These are phyloP conservation scores for Meloidogyne hapla DNA, from an alignment of 1,140 invertebrate genomes.

Conservation along the genomic window DNA sequence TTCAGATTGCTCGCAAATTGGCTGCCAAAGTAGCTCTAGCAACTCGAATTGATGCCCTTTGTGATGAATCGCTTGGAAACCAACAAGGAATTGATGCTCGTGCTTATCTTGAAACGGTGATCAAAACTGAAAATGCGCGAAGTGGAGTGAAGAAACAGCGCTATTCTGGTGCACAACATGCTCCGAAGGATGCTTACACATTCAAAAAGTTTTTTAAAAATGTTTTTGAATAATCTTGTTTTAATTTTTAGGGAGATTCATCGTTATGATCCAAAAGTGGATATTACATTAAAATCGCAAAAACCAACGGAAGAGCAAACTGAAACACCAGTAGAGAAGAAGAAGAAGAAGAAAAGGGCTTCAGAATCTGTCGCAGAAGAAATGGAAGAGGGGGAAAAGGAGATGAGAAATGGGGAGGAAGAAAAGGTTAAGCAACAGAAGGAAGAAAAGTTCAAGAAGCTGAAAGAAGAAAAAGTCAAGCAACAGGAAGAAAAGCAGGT, in stretches of 20 bases:
- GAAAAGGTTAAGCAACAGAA: constrained; percentile 10
- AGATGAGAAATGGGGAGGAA: background rate
- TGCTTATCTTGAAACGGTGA: constrained; percentile 51
- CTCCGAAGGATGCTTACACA: constrained; percentile 43
- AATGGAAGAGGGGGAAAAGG: constrained; percentile 32
- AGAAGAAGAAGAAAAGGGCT: constrained; percentile 35
- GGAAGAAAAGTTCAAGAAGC: background rate
- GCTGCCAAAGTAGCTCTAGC: constrained; percentile 91
- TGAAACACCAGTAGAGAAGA: constrained; percentile 33
- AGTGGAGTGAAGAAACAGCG: constrained; percentile 28
- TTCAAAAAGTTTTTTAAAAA: constrained; percentile 55
- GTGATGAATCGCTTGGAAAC: constrained; percentile 70
- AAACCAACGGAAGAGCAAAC: constrained; percentile 20
- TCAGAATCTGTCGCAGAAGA: constrained; percentile 29
- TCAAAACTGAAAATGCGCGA: constrained; percentile 57
- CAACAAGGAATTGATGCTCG: constrained; percentile 55
- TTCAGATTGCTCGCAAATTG: constrained; percentile 88
- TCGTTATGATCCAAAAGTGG: constrained; percentile 48
- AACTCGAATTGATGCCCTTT: constrained; percentile 89
- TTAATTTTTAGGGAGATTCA: constrained; percentile 50
- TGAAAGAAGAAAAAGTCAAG: constrained; percentile 1
- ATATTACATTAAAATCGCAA: constrained; percentile 23
- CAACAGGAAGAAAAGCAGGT: background rate
- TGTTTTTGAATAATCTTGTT: constrained; percentile 9
- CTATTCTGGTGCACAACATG: constrained; percentile 37